Evolutionary conservation across 2,888 invertebrate species (phyloP).

Genomic region (Galeopsomyia nigrocyanea): DNA sequence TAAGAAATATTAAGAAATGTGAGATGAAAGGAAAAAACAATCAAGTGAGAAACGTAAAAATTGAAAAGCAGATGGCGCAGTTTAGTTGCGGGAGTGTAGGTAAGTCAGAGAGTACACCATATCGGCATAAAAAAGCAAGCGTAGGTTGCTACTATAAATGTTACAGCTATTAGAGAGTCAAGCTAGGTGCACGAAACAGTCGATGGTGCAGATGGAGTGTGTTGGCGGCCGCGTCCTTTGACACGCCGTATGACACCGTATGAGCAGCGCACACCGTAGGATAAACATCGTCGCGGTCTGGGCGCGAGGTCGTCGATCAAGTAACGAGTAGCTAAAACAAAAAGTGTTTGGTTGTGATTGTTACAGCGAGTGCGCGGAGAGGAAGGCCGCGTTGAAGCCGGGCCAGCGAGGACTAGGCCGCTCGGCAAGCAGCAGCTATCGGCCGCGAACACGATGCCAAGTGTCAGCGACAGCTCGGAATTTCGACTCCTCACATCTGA

Average conservation of each 20-base stretch:
- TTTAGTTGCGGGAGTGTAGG: no score
- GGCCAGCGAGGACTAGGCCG: slow-evolving; percentile 11
- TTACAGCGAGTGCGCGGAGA: neutral
- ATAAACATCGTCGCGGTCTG: slow-evolving; percentile 23
- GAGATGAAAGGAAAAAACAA: no score
- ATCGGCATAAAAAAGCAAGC: no score
- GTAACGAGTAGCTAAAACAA: neutral
- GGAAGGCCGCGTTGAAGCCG: neutral
- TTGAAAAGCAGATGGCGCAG: no score
- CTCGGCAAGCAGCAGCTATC: slow-evolving; percentile 42
- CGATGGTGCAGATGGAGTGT: slow-evolving; percentile 15
- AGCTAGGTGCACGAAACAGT: slow-evolving; percentile 12
- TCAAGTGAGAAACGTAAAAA: no score
- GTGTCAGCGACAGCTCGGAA: slow-evolving; percentile 48
- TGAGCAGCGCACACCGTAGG: slow-evolving; percentile 21
- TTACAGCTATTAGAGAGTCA: no score
- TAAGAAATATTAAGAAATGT: no score
- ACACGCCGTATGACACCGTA: slow-evolving; percentile 59
- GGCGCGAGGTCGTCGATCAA: neutral
- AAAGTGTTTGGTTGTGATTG: neutral
- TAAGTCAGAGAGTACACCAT: no score
- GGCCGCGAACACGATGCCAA: slow-evolving; percentile 53
- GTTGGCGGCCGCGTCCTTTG: slow-evolving; percentile 58
- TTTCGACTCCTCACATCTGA: neutral
- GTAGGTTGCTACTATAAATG: no score